phyloP scores from a whole-genome alignment of 2,888 invertebrate species.

The Sesia bembeciformis region DNA sequence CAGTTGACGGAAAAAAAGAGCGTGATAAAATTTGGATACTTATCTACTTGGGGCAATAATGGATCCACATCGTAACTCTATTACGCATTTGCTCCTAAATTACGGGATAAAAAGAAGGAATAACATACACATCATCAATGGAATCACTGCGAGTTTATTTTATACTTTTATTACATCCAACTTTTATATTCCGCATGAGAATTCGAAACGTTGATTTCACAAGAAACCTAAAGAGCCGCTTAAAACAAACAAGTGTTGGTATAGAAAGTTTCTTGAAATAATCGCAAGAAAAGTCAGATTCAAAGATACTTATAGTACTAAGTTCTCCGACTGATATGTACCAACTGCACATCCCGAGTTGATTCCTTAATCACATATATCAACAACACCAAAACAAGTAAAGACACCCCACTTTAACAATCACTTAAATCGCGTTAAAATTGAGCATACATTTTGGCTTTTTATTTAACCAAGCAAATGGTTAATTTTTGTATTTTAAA shows the following conservation, averaged over 20 bases:
- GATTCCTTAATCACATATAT: conserved; percentile 70
- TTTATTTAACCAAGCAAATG: too few relatives aligned
- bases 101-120: conserved; percentile 13
- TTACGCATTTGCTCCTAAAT: too few relatives aligned
- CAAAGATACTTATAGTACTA: conserved; percentile 73
- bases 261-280: conserved; percentile 22
- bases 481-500: too few relatives aligned
- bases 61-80: too few relatives aligned
- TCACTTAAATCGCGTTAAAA: background rate
- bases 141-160: conserved; percentile 75
- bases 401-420: conserved; percentile 32
- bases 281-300: conserved; percentile 43
- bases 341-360: conserved; percentile 47
- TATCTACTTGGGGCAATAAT: too few relatives aligned
- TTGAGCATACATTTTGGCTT: background rate
- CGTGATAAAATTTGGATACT: too few relatives aligned
- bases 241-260: conserved; percentile 6
- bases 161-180: conserved; percentile 70
- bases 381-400: conserved; percentile 73
- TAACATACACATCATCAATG: conserved; percentile 54
- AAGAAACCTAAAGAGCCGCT: conserved; percentile 34
- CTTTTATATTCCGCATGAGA: conserved; percentile 54
- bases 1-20: too few relatives aligned
- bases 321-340: conserved; percentile 65
- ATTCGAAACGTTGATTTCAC: conserved; percentile 44